Evolutionary conservation across 2,888 invertebrate species (phyloP).

Genomic region (Trypoxylon attenuatum): DNA sequence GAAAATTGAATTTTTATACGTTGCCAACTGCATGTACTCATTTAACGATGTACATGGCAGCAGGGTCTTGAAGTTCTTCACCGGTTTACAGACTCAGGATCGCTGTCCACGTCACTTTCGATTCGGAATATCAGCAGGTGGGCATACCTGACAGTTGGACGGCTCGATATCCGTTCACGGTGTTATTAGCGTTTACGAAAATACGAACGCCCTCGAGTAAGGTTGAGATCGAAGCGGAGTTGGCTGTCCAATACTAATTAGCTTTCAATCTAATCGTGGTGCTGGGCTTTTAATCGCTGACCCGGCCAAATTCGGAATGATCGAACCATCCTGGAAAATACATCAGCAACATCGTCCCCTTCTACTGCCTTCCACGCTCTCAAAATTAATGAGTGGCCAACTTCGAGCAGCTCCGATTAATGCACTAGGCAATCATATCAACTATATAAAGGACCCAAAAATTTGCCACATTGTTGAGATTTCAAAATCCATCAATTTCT

Average conservation of each 20-base stretch:
- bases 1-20: too few species aligned
- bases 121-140: constrained; percentile 52
- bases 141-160: constrained; percentile 56
- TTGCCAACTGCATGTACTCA: too few species aligned
- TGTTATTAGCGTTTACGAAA: constrained; percentile 61
- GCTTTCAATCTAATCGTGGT: constrained; percentile 53
- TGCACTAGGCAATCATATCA: too few species aligned
- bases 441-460: too few species aligned
- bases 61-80: too few species aligned
- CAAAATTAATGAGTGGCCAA: too few species aligned
- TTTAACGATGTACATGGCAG: too few species aligned
- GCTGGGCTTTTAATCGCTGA: constrained; percentile 25
- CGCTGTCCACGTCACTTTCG: constrained; percentile 51
- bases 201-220: constrained; percentile 35
- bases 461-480: too few species aligned
- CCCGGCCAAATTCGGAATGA: constrained; percentile 13
- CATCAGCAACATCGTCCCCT: neutral
- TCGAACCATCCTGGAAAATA: constrained; percentile 33
- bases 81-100: constrained; percentile 32
- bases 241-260: constrained; percentile 60
- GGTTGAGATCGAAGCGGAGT: constrained; percentile 49
- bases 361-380: neutral
- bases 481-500: too few species aligned
- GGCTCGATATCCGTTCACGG: constrained; percentile 51
- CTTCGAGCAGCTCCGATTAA: too few species aligned